Evolutionary conservation across 2,888 invertebrate species (phyloP), one percentile per base, ranked within the genome.

Genomic region (Amblyjoppa fuscipennis): DNA sequence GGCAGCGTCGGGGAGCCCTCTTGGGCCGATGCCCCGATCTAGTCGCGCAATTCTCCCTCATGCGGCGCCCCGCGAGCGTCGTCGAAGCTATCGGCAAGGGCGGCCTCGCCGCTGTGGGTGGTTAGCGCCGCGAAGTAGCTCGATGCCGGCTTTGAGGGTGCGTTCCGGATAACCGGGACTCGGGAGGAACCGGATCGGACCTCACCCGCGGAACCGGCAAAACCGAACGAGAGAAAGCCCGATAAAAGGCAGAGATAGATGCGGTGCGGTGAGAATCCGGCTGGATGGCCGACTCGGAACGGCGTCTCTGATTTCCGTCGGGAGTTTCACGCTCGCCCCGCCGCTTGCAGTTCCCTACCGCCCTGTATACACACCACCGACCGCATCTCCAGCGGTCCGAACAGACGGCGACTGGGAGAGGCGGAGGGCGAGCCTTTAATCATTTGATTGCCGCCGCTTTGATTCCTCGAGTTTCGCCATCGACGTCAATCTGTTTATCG

Each of bases 241-340:
- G 31, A 84, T 38, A 53, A 66, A 77, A 81, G 66, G 51, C 51
- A 69, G 77, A 80, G 59, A 73, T 7, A 25, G 41, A 45, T 66
- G 79, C 20, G 61, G 79, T 71, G 74, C 85, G 74, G 84, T 87
- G 83, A 86, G 87, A 82, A 88, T 83, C 74, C 77, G 80, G 66
- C 74, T 75, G 88, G 84, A 87, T 89, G 87, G 87, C 88, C 89
- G 85, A 83, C 87, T 34, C 68, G 68, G 38, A 77, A 79, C 82
- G 75, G 78, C 75, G 86, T 88, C 87, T 88, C 88, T 90, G 90
- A 91, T 90, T 91, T 88, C 90, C 90, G 89, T 85, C 87, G 91
- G 90, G 90, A 91, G 87, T 90, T 89, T 85, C 87, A 83, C 87
- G 83, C 85, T 88, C 31, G 11, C 13, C 13, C 49, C 64, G 31